Conservation (phyloP, 2,113 vertebrate species). For the Grus americana region DNA sequence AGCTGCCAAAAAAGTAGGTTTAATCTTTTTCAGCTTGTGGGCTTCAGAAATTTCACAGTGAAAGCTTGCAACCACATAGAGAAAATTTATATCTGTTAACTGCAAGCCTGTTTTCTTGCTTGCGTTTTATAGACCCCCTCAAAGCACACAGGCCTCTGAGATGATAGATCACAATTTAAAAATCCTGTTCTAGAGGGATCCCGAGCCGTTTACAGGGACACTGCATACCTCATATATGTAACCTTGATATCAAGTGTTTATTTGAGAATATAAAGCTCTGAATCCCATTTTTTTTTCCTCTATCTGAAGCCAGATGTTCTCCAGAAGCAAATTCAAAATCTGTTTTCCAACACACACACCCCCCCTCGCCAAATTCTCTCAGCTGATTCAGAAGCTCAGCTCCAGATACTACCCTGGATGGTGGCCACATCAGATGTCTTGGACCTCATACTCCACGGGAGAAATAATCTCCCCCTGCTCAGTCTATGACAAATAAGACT, state of each 20-base stretch:
- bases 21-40: neutral
- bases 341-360: neutral
- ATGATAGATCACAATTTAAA: neutral
- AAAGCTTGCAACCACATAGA: neutral
- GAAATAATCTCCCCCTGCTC: neutral
- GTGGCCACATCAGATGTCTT: neutral
- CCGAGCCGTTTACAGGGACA: neutral
- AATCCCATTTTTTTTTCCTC: neutral
- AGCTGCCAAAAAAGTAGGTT: neutral
- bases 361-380: neutral
- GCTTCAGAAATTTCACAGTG: neutral
- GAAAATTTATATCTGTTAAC: neutral
- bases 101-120: neutral
- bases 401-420: accelerated
- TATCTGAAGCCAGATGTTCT: neutral
- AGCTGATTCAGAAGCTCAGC: neutral
- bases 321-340: neutral
- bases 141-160: neutral
- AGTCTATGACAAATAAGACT: neutral
- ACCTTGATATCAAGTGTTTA: neutral
- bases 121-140: neutral
- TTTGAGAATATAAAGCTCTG: neutral
- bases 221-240: neutral
- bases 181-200: neutral
- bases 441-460: accelerated